phyloP scores from a whole-genome alignment of 1,140 invertebrate species.

The Bombus soroeensis region DNA sequence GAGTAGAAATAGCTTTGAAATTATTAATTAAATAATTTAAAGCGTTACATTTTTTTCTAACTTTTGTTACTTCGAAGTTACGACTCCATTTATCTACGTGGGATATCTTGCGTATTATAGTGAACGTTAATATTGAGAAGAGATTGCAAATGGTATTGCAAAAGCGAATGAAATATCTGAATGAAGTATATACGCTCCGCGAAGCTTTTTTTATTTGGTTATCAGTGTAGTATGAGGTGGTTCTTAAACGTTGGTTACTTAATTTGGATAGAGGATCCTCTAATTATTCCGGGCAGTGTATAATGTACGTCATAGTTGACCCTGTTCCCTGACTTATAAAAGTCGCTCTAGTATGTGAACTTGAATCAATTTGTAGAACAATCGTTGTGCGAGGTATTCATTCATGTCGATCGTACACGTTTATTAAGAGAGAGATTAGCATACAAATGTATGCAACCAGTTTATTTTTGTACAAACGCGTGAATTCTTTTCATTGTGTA shows the following conservation, averaged over 20 bases:
- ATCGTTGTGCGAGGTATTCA: neutral
- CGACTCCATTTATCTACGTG: neutral
- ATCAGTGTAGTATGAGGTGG: neutral
- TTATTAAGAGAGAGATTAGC: neutral
- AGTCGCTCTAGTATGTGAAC: slow-evolving; percentile 5
- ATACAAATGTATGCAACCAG: neutral
- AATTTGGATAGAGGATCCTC: slow-evolving; percentile 2
- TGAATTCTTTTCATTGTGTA: neutral
- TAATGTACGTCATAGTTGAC: slow-evolving; percentile 12
- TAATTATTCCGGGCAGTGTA: slow-evolving; percentile 10
- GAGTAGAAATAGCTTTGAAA: too few relatives aligned
- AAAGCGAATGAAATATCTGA: neutral
- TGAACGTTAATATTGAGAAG: neutral
- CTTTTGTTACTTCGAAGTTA: neutral
- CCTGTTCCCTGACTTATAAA: neutral
- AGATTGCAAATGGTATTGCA: neutral
- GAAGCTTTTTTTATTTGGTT: too few relatives aligned
- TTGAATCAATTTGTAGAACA: slow-evolving; percentile 2
- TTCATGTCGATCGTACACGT: neutral
- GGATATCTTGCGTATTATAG: neutral
- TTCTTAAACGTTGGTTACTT: neutral
- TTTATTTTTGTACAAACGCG: neutral
- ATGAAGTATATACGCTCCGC: neutral
- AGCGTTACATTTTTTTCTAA: too few relatives aligned
- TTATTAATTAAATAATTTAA: too few relatives aligned